A percentile compares a stretch with the other conserved stretches of the same genome.
Evolutionary conservation across 2,113 vertebrate genomes (phyloP).

Genomic region (Dolichotis patagonum): DNA sequence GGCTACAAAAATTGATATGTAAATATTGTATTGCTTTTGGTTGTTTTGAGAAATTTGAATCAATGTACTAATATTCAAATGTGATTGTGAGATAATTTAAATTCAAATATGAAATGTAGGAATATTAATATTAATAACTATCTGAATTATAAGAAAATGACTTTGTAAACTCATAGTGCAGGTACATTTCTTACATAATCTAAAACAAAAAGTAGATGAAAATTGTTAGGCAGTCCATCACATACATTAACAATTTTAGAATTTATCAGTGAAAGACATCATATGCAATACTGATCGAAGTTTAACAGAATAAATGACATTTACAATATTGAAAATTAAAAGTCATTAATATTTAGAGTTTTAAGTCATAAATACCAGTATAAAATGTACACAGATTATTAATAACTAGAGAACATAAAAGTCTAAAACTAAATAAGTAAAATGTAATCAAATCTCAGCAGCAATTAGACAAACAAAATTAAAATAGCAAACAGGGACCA

Average conservation of each 20-base stretch:
- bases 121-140: not conserved
- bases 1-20: not conserved
- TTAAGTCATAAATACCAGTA: not conserved
- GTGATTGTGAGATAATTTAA: not conserved
- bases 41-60: not conserved
- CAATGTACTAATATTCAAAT: slow-evolving; percentile 8
- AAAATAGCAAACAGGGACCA: slow-evolving; percentile 38
- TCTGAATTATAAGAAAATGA: not conserved
- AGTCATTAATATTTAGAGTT: not conserved
- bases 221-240: not conserved
- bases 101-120: not conserved
- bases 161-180: not conserved
- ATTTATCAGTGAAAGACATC: not conserved
- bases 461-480: slow-evolving; percentile 56
- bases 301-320: not conserved
- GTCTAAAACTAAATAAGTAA: slow-evolving; percentile 53
- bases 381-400: slow-evolving; percentile 38
- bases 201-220: not conserved
- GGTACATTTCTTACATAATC: not conserved
- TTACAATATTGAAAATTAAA: not conserved
- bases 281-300: not conserved
- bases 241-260: not conserved
- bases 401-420: slow-evolving; percentile 31
- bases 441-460: slow-evolving; percentile 54
- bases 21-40: not conserved